Base-by-base conservation (phyloP, 2,797 vertebrate genomes). In the Enteromius unitaeniatus region DNA sequence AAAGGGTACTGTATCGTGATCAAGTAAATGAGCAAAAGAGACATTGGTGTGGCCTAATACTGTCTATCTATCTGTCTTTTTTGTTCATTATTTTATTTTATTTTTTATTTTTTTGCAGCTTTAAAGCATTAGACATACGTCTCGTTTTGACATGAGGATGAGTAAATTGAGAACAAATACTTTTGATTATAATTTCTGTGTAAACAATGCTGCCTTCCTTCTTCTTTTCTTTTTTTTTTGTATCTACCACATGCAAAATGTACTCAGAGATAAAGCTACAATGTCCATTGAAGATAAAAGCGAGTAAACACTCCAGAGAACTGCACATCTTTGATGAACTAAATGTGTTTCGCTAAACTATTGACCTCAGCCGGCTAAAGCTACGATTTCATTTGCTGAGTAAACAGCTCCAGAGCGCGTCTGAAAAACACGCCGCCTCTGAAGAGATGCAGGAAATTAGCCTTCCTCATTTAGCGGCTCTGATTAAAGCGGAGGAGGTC, bases 251-350 rank as follows among this genome's bases (percentile, higher is more conserved):
- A 51, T 34, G 26, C 45, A 68, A 68, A 79, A 68, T 68, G 21
- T 26, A 34, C 62, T 34, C 0, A 0, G 51, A 53, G 28, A 67
- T 23, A 31, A 45, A n/a, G 26, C 21, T 42, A 37, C 4, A 0
- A 8, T 78, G 73, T 85, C 78, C 82, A 47, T 78, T 84, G 76
- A 78, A 79, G 82, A 80, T 84, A 77, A 81, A 86, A 76, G 64
- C 28, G 40, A 62, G 6, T 14, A 58, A 83, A 78, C 49, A 76
- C 9, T 34, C 6, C 15, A 19, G 15, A 58, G 34, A 28, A 21
- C 51, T 72, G 31, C 40, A 19, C 34, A 8, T 75, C 67, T 81
- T 72, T 55, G 77, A 81, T 87, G 70, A 88, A 83, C 47, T 31
- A 47, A 69, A 73, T 78, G 55, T 76, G 79, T 81, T 82, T 81